Base-by-base conservation (phyloP, 2,888 invertebrate species). In the Seladonia tumulorum region DNA sequence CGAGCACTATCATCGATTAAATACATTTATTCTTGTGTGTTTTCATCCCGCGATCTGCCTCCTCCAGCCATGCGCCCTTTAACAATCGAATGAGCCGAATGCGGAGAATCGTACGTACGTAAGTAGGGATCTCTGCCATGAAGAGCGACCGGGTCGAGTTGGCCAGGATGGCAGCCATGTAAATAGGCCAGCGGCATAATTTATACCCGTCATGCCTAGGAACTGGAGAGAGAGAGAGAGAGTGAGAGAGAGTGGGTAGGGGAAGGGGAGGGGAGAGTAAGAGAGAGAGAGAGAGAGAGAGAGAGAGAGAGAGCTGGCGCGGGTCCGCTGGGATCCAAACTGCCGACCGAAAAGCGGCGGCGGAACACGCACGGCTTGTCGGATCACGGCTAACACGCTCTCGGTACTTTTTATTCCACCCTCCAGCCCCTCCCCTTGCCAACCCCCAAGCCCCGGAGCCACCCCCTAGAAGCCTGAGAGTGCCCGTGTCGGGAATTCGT, bases 111-210 rank as follows among this genome's bases (percentile, higher is more conserved):
- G 81, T 79, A 88, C 89, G 88, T 87, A 85, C 82, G 86, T 83
- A 88, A 90, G 88, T 90, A 91, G 85, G 71, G 85, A 91, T 91
- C 85, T 90, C 88, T 88, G 90, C 81, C 82, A 79, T 82, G 87
- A 90, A 89, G 84, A 89, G 90, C 85, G 80, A 79, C 77, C 87
- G 79, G 88, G 89, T 90, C 86, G 90, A 89, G 85, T 89, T 83
- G 85, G 92, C 90, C 89, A 88, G 85, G 89, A 86, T 89, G 88
- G 90, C 90, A 90, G 88, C 89, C 90, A 92, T 92, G 93, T 93
- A 94, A 94, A 94, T 93, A 93, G 94, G 94, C 92, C 94, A 94
- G 86, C 90, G 91, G 91, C 92, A 93, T 94, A 94, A 94, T 94
- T 94, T 93, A 94, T 94, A 93, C 89, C 92, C 91, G 93, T 92